Evolutionary conservation across 2,888 invertebrate species (phyloP), one percentile per base, ranked within the genome.

Genomic region (Mamestra brassicae): DNA sequence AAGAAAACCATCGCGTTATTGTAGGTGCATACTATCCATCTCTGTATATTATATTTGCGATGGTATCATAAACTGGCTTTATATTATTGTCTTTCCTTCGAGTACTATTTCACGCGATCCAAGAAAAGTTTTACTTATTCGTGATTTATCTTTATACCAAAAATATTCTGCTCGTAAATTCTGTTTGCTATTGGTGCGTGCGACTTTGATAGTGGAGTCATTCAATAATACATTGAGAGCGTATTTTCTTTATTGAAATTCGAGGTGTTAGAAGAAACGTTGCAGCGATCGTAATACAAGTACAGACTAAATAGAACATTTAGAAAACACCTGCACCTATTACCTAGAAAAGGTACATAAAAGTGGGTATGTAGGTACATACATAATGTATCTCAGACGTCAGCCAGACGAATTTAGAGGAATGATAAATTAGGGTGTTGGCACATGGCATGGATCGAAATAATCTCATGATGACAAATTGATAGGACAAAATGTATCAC

Each of bases 91-190:
- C 10, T 66, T 54, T 65, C 58, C 47, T 69, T 58, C 42, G 36
- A 79, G 70, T 63, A 72, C 58, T 67, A 47, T 79, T 81, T 70
- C 69, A 70, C 69, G 69, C 69, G 58, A 80, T 60, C 64, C 47
- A 57, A 68, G 52, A 60, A 74, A 68, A 71, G 47, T 79, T 68
- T 67, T 58, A 70, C 63, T 54, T 67, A 71, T 52, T 78, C 63
- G 65, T 71, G 67, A 83, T 78, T 68, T 83, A 83, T 80, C 38
- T 72, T 66, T 69, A 65, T 78, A 42, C 42, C 36, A 64, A 65
- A 68, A 62, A 58, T 69, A 69, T 78, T 83, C 66, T 34, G 64
- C 62, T 65, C 68, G 36, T 83, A 72, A 66, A 80, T 69, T 68
- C 47, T 61, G 36, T 61, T 71, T 72, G 71, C 38, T 80, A 60